Evolutionary conservation across 2,113 vertebrate species (phyloP).

Genomic region (Hippocampus abdominalis): DNA sequence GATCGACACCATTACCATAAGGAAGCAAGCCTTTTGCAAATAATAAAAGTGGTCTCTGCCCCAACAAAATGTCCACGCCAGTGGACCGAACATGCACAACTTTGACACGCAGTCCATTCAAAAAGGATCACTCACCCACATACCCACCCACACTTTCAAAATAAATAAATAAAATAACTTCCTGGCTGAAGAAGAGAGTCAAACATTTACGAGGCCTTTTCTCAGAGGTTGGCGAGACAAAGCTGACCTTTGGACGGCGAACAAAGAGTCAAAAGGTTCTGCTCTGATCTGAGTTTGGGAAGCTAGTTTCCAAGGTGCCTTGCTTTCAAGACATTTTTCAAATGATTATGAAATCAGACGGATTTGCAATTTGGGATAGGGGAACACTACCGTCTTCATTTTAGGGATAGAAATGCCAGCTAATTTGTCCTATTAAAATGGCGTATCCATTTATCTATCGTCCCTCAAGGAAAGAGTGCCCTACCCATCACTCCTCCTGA

Average conservation of each 20-base stretch:
- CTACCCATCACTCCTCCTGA: no score
- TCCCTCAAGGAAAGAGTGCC: no score
- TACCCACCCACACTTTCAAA: not conserved
- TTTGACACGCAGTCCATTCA: not conserved
- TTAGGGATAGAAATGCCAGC: not conserved
- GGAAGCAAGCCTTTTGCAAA: no score
- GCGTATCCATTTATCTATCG: no score
- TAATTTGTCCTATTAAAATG: no score
- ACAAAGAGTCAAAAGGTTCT: slow-evolving; percentile 11
- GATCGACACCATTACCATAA: not conserved
- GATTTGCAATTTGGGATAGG: not conserved
- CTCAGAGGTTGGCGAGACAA: slow-evolving; percentile 8
- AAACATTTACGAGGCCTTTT: slow-evolving; percentile 45
- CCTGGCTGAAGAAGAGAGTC: slow-evolving; percentile 13
- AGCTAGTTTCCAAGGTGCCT: not conserved
- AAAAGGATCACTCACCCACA: not conserved
- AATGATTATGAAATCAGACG: not conserved
- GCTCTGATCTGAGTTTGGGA: not conserved
- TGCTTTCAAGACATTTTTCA: not conserved
- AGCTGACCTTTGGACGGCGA: slow-evolving; percentile 28
- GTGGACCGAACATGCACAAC: not conserved
- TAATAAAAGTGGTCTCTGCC: not conserved
- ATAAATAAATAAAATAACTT: not conserved
- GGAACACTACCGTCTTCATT: not conserved
- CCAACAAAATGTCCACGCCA: no score